phyloP scores from a whole-genome alignment of 2,888 invertebrate genomes.

The Cremastinae sp. region DNA sequence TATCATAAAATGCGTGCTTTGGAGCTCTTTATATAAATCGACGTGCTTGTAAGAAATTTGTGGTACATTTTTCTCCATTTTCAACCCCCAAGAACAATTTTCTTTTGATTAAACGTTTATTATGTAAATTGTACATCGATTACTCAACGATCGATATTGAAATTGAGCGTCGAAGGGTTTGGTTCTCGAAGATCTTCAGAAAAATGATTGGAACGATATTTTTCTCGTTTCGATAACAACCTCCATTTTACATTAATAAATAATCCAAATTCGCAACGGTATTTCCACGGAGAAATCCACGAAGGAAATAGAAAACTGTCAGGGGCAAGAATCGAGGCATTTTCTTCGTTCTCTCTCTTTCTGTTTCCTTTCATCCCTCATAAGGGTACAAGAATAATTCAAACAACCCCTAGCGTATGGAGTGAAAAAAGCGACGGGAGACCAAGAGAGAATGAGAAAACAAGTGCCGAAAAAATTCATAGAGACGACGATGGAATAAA shows the following conservation, averaged over 20 bases:
- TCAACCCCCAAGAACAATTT: background rate
- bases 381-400: constrained; percentile 3
- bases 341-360: background rate
- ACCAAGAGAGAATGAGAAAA: background rate
- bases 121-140: background rate
- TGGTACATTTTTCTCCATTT: constrained; percentile 33
- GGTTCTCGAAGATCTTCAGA: too few species aligned
- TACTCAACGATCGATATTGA: background rate
- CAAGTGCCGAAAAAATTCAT: constrained; percentile 28
- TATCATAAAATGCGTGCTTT: constrained; percentile 73
- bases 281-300: too few species aligned
- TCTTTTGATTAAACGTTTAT: background rate
- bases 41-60: constrained; percentile 71
- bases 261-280: too few species aligned
- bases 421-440: background rate
- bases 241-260: too few species aligned
- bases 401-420: constrained; percentile 28
- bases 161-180: too few species aligned
- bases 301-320: background rate
- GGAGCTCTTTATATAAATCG: constrained; percentile 76
- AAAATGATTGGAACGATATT: too few species aligned
- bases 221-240: too few species aligned
- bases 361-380: background rate
- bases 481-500: constrained; percentile 3
- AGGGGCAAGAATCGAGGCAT: constrained; percentile 22